A percentile compares a stretch with the other conserved stretches of the same genome.
phyloP scores from a whole-genome alignment of 2,113 vertebrate genomes.

The Noctilio leporinus region DNA sequence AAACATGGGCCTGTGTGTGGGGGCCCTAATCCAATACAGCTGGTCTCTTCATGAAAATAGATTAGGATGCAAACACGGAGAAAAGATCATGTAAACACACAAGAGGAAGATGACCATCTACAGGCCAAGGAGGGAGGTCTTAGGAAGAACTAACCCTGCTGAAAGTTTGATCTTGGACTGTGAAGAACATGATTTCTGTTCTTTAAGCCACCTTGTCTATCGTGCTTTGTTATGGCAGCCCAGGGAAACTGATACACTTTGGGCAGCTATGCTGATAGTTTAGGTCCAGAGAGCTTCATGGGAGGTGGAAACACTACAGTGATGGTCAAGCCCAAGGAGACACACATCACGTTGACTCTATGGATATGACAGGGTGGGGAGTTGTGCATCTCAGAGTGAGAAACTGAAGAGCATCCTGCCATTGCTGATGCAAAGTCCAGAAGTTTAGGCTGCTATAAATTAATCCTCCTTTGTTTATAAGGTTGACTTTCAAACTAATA shows the following conservation, averaged over 20 bases:
- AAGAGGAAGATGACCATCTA: neutral
- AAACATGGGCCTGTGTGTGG: neutral
- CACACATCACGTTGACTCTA: fast-evolving
- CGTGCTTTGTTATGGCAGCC: neutral
- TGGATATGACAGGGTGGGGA: fast-evolving
- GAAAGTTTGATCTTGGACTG: neutral
- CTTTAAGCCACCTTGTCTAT: neutral
- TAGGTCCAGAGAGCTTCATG: neutral
- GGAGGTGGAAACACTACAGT: neutral
- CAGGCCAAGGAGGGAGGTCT: neutral
- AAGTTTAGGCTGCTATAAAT: neutral
- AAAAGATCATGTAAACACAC: neutral
- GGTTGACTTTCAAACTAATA: neutral
- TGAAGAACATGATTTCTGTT: neutral
- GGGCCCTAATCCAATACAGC: neutral
- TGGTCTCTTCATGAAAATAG: neutral
- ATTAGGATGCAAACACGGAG: neutral
- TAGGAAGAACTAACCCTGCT: neutral
- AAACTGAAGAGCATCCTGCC: neutral
- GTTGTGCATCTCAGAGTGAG: neutral
- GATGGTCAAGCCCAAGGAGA: fast-evolving
- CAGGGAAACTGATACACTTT: neutral
- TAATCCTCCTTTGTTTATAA: neutral
- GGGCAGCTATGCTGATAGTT: neutral
- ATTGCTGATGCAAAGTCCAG: neutral